These are phyloP conservation scores for Balanococcus diminutus DNA, from an alignment of 2,888 invertebrate genomes.

Conservation along the genomic window DNA sequence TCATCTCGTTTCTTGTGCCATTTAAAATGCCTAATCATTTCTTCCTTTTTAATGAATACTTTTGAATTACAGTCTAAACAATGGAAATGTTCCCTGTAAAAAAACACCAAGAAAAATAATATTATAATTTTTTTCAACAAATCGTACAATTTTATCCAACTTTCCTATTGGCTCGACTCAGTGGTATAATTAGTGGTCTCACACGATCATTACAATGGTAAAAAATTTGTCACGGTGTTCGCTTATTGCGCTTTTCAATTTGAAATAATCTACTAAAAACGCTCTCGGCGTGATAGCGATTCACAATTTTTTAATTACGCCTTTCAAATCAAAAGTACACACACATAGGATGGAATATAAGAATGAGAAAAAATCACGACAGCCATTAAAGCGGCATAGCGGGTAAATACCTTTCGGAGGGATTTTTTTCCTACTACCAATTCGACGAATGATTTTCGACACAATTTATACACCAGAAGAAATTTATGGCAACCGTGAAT, in stretches of 20 bases:
- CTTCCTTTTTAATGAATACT: conserved; percentile 97
- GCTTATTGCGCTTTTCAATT: not conserved
- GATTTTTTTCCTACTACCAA: not conserved
- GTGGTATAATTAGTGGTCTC: not conserved
- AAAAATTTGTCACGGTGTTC: not conserved
- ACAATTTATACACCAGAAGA: conserved; percentile 15
- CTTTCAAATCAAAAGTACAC: not conserved
- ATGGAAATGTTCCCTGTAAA: conserved; percentile 88
- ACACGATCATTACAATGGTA: not conserved
- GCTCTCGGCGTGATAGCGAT: not conserved
- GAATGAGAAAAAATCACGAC: not conserved
- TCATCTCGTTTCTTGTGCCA: conserved; percentile 99
- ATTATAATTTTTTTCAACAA: not conserved
- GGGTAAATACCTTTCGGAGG: not conserved
- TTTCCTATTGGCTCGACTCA: not conserved
- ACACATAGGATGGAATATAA: not conserved
- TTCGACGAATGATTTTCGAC: conserved; percentile 38
- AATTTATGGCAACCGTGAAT: conserved; percentile 42
- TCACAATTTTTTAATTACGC: not conserved
- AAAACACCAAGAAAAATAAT: no score
- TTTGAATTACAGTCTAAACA: conserved; percentile 79
- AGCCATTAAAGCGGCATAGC: no score
- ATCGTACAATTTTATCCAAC: not conserved
- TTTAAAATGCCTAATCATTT: conserved; percentile 98
- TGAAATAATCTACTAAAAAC: not conserved